Base-by-base conservation (phyloP, 2,113 vertebrate genomes). In the Girardinichthys multiradiatus region DNA sequence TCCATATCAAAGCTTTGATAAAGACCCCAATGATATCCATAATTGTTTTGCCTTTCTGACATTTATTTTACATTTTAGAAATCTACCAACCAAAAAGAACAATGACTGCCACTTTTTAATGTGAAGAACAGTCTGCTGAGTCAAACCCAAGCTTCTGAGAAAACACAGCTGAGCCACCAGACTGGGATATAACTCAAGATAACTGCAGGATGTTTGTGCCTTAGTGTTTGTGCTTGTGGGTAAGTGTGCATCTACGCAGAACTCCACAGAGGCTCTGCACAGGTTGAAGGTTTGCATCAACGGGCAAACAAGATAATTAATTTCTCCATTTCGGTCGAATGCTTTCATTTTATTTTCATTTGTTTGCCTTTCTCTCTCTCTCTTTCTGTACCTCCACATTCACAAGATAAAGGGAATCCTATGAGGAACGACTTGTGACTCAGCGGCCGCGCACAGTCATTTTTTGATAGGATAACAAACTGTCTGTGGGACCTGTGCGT, bases 291-390 rank as follows among this genome's bases (percentile, higher is more conserved):
- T 81, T 67, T 76, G 86, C 77, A 79, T 84, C 76, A 83, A 77
- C 57, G 71, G 76, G 76, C 57, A 83, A 86, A 86, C 75, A 74
- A 78, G 74, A 86, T 81, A 85, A 90, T 91, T 87, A 84, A 87
- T 91, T 86, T 90, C 77, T 85, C 70, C 75, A 76, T 82, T 81
- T 79, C 30, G 61, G 77, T 78, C 51, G 64, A 81, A 84, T 67
- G 86, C 78, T 70, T 90, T 86, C 85, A 84, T 89, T 91, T 84
- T 76, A 88, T 89, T 88, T 90, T 80, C 81, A 84, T 86, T 82
- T 89, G 83, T 90, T 88, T 88, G 77, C 70, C 71, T 79, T 81
- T 78, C 70, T 70, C 64, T 35, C 60, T 5, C 29, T 30, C 73
- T 73, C 67, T 72, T 60, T 64, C 68, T 87, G 72, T 81, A 19